Evolutionary conservation across 2,888 invertebrate species (phyloP).

Genomic region (Peribatodes rhomboidaria): DNA sequence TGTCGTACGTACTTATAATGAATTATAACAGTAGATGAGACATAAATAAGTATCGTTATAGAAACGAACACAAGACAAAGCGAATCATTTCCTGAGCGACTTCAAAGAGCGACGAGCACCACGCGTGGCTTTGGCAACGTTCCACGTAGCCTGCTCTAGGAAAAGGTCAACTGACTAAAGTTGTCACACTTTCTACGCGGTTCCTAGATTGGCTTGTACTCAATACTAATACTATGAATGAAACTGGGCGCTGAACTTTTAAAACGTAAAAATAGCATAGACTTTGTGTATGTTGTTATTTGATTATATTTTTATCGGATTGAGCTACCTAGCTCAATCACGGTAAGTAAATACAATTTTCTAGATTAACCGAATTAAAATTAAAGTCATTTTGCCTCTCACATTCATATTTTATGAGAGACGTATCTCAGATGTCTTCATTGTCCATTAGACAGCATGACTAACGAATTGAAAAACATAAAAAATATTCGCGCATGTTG

Average conservation of each 20-base stretch:
- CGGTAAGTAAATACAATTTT: too few relatives aligned
- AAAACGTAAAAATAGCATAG: background rate
- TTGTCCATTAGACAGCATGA: background rate
- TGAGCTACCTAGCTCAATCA: too few relatives aligned
- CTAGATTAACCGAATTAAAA: too few relatives aligned
- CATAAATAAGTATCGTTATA: constrained; percentile 36
- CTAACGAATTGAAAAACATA: background rate
- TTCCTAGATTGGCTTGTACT: constrained; percentile 21
- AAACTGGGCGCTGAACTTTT: constrained; percentile 23
- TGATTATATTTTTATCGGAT: too few relatives aligned
- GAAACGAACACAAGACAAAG: constrained; percentile 47
- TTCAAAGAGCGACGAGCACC: constrained; percentile 52
- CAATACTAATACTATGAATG: constrained; percentile 10
- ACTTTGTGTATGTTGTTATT: too few relatives aligned
- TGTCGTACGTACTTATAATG: background rate
- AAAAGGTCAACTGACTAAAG: constrained; percentile 54
- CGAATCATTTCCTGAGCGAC: constrained; percentile 55
- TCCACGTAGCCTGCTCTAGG: constrained; percentile 56
- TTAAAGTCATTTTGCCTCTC: too few relatives aligned
- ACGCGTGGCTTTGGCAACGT: constrained; percentile 52
- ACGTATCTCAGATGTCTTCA: too few relatives aligned
- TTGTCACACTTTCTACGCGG: constrained; percentile 36
- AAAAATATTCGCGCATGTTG: constrained; percentile 1
- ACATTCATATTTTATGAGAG: too few relatives aligned
- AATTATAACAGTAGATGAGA: constrained; percentile 11